Evolutionary conservation across 2,888 invertebrate genomes (phyloP).

Genomic region (Cryptophagus acutangulus): DNA sequence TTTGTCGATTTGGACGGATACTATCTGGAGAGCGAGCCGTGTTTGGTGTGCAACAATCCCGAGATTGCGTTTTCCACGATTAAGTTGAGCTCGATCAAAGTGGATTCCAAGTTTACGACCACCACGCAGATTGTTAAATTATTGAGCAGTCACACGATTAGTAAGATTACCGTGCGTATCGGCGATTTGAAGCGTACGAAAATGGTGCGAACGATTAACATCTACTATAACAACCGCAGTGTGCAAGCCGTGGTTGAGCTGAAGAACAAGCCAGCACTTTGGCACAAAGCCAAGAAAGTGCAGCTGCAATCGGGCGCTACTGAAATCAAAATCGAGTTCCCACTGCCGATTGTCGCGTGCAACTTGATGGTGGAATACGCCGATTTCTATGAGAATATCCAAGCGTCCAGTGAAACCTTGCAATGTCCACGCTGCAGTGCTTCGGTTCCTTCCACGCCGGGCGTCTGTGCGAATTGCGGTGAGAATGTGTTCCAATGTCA

Average conservation of each 20-base stretch:
- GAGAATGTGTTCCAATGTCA: conserved; percentile 99
- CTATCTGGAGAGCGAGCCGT: conserved; percentile 95
- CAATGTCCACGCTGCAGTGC: conserved; percentile 96
- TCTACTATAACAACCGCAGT: conserved; percentile 93
- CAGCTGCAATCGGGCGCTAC: conserved; percentile 86
- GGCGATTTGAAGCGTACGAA: conserved; percentile 94
- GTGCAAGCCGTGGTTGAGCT: conserved; percentile 96
- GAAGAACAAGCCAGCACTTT: conserved; percentile 91
- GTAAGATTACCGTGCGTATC: conserved; percentile 87
- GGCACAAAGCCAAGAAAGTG: conserved; percentile 95
- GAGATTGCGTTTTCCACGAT: conserved; percentile 89
- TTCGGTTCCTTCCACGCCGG: conserved; percentile 94
- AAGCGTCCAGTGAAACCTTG: conserved; percentile 78
- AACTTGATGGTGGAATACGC: conserved; percentile 98
- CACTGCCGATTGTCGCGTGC: conserved; percentile 93
- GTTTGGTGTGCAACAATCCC: conserved; percentile 96
- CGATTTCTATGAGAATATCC: conserved; percentile 95
- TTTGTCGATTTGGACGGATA: conserved; percentile 94
- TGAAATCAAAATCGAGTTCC: conserved; percentile 95
- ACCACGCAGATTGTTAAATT: conserved; percentile 97
- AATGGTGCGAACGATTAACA: conserved; percentile 94
- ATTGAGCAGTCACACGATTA: conserved; percentile 91
- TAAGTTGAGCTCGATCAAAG: conserved; percentile 88
- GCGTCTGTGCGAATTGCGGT: conserved; percentile 94
- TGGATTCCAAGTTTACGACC: conserved; percentile 96